Percentiles rank a stretch among this genome's conserved stretches.
phyloP scores from a whole-genome alignment of 2,888 invertebrate species.

The Sclerodermus sp. region DNA sequence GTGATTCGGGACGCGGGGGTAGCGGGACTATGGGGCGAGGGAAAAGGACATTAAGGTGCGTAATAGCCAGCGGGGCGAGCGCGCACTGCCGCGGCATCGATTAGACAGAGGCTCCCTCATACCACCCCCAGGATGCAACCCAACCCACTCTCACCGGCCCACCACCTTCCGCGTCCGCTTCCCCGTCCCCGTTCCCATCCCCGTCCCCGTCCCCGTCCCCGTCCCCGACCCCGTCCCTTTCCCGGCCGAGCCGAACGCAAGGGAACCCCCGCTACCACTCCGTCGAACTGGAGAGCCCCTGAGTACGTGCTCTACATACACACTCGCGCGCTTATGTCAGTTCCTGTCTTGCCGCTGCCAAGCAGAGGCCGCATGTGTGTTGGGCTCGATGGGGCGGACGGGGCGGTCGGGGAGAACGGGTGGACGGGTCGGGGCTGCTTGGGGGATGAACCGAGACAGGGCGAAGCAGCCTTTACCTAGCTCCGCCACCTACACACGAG shows the following conservation, averaged over 20 bases:
- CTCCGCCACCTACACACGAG: conserved; percentile 35
- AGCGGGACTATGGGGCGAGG: conserved; percentile 36
- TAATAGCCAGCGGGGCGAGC: conserved; percentile 58
- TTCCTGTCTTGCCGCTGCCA: conserved; percentile 36
- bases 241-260: too few species aligned
- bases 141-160: conserved; percentile 28
- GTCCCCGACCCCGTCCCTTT: too few species aligned
- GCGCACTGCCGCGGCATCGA: conserved; percentile 58
- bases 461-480: conserved; percentile 32
- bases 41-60: conserved; percentile 58
- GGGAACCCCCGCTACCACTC: conserved; percentile 38
- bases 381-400: conserved; percentile 1
- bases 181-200: too few species aligned
- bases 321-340: conserved; percentile 48
- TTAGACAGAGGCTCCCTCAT: conserved; percentile 54
- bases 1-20: conserved; percentile 22
- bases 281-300: conserved; percentile 50
- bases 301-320: conserved; percentile 57
- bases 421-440: too few species aligned
- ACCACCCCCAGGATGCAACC: conserved; percentile 46
- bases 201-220: too few species aligned
- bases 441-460: conserved; percentile 5
- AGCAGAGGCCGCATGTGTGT: not conserved
- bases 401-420: too few species aligned
- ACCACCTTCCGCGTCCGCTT: conserved; percentile 25